These are phyloP conservation scores for Volucella inanis DNA, from an alignment of 2,888 invertebrate genomes.

Conservation along the genomic window DNA sequence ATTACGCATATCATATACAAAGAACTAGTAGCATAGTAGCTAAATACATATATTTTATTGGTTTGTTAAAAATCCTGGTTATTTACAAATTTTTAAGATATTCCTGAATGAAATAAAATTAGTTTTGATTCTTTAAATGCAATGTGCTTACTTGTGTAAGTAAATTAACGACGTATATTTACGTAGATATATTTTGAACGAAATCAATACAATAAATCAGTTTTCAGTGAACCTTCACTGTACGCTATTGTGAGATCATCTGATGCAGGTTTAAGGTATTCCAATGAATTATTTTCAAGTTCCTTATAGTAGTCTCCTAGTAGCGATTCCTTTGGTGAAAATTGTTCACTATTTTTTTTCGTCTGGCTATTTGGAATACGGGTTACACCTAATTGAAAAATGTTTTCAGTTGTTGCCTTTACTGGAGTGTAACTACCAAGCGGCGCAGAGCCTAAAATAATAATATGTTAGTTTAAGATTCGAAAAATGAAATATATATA, in stretches of 20 bases:
- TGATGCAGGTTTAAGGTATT: conserved; percentile 80
- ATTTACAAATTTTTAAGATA: conserved; percentile 64
- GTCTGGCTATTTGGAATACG: conserved; percentile 83
- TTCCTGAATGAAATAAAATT: conserved; percentile 48
- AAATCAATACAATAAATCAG: conserved; percentile 82
- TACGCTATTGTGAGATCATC: conserved; percentile 82
- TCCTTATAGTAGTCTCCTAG: conserved; percentile 39
- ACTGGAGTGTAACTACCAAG: conserved; percentile 93
- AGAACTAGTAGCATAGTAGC: conserved; percentile 18
- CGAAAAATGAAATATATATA: conserved; percentile 6
- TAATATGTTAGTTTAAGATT: conserved; percentile 29
- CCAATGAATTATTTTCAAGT: conserved; percentile 51
- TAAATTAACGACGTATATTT: neutral
- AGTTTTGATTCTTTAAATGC: conserved; percentile 16
- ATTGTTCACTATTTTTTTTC: conserved; percentile 32
- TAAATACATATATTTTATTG: conserved; percentile 19
- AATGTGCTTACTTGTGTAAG: conserved; percentile 1
- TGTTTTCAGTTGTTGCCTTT: conserved; percentile 87
- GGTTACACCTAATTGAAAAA: conserved; percentile 92
- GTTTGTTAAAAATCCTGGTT: conserved; percentile 25
- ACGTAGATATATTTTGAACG: neutral
- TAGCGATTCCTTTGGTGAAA: conserved; percentile 19
- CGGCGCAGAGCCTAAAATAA: conserved; percentile 85
- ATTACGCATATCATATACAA: conserved; percentile 13
- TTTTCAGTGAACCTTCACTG: conserved; percentile 83